phyloP scores from a whole-genome alignment of 2,888 invertebrate genomes.

The Salticus scenicus region DNA sequence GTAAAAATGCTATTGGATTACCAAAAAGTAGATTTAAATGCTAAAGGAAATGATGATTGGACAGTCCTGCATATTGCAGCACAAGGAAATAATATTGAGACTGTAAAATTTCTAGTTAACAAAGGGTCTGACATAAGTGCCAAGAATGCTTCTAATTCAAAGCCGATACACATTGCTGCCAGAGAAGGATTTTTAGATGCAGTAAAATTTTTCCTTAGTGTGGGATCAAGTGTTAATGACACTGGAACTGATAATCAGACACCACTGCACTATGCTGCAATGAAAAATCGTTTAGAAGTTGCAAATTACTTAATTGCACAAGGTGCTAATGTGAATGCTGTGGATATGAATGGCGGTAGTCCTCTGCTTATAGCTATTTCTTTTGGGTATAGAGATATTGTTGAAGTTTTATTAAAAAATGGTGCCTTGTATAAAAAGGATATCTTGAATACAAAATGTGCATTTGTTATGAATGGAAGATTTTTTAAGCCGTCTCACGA shows the following conservation, averaged over 20 bases:
- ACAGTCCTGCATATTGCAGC: constrained; percentile 22
- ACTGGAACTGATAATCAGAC: constrained; percentile 3
- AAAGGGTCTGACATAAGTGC: not conserved
- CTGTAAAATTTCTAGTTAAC: not conserved
- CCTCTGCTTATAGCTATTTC: constrained; percentile 16
- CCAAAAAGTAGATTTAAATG: not conserved
- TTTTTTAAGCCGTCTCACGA: not conserved
- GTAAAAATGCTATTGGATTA: not conserved
- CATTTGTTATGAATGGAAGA: too few relatives aligned
- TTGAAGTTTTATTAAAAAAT: constrained; percentile 21
- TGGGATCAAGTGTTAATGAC: constrained; percentile 8
- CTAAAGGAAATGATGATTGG: not conserved
- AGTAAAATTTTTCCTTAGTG: constrained; percentile 9
- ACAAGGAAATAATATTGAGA: not conserved
- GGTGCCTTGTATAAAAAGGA: constrained; percentile 20
- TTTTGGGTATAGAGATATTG: not conserved
- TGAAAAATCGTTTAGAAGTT: not conserved
- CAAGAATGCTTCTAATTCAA: not conserved
- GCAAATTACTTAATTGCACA: not conserved
- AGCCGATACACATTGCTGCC: too few relatives aligned
- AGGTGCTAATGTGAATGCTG: constrained; percentile 26
- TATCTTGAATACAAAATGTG: too few relatives aligned
- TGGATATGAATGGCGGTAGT: not conserved
- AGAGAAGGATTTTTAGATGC: constrained; percentile 10
- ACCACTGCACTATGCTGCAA: not conserved